These are phyloP conservation scores for Drosophila subobscura DNA, from an alignment of 1,140 invertebrate species.

Conservation along the genomic window DNA sequence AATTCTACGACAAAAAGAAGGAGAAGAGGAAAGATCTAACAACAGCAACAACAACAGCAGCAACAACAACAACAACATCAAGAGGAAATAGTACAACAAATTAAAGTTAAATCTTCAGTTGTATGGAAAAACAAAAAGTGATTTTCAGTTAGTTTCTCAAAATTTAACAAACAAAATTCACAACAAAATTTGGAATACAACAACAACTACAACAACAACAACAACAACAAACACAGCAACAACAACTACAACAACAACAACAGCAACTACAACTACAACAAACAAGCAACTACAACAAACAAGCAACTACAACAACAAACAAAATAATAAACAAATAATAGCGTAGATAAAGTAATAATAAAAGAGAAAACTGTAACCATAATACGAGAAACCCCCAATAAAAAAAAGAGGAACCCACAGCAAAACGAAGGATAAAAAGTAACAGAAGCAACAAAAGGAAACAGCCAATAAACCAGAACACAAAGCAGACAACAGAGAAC, in stretches of 20 bases:
- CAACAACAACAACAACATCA: conserved; percentile 52
- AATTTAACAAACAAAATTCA: conserved; percentile 83
- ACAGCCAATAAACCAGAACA: conserved; percentile 56
- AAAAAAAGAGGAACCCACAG: conserved; percentile 9
- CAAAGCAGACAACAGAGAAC: conserved; percentile 31
- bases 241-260: conserved; percentile 56
- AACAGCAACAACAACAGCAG: conserved; percentile 37
- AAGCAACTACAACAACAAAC: conserved; percentile 63
- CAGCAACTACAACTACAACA: conserved; percentile 48
- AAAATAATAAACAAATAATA: conserved; percentile 48
- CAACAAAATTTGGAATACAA: conserved; percentile 83
- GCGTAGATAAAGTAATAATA: conserved; percentile 46
- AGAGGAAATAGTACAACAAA: conserved; percentile 66
- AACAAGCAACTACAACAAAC: conserved; percentile 46
- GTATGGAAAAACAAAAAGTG: conserved; percentile 78
- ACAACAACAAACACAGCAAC: conserved; percentile 53
- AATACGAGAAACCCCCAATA: conserved; percentile 43
- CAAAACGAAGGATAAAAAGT: conserved; percentile 41
- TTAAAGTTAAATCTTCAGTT: conserved; percentile 74
- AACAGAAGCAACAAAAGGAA: conserved; percentile 41
- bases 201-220: conserved; percentile 57
- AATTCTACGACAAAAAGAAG: conserved; percentile 60
- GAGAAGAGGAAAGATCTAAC: conserved; percentile 28
- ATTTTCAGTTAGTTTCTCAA: conserved; percentile 84
- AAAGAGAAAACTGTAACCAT: conserved; percentile 49